Conservation (phyloP, 2,888 invertebrate genomes). For the Thysanoteuthis rhombus region DNA sequence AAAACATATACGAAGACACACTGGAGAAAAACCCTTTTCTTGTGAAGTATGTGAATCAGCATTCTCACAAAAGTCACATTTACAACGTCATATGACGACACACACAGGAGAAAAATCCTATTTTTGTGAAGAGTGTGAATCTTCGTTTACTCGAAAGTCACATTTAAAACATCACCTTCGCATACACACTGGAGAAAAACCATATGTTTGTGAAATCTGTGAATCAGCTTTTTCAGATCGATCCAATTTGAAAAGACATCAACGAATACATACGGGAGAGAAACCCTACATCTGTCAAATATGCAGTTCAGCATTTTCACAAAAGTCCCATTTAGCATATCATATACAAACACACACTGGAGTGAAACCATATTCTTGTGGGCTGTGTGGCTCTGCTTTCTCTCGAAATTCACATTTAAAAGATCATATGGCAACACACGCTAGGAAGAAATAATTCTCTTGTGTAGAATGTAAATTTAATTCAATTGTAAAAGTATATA, state of each 20-base stretch:
- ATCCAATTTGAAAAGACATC: not conserved
- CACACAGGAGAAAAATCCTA: not conserved
- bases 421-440: too few relatives aligned
- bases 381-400: too few relatives aligned
- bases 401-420: too few relatives aligned
- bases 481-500: too few relatives aligned
- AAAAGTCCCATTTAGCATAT: too few relatives aligned
- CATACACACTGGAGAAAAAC: not conserved
- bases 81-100: not conserved
- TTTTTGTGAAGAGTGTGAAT: not conserved
- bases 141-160: not conserved
- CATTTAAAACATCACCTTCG: slow-evolving; percentile 12
- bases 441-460: too few relatives aligned
- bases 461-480: too few relatives aligned
- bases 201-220: not conserved
- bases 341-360: too few relatives aligned
- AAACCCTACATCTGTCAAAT: too few relatives aligned
- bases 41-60: not conserved
- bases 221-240: not conserved
- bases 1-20: not conserved
- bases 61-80: not conserved
- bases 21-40: not conserved
- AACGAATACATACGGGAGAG: too few relatives aligned
- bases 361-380: too few relatives aligned
- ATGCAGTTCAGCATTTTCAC: too few relatives aligned